Evolutionary conservation across 2,888 invertebrate species (phyloP), one percentile per base, ranked within the genome.

Genomic region (Ichneumon xanthorius): DNA sequence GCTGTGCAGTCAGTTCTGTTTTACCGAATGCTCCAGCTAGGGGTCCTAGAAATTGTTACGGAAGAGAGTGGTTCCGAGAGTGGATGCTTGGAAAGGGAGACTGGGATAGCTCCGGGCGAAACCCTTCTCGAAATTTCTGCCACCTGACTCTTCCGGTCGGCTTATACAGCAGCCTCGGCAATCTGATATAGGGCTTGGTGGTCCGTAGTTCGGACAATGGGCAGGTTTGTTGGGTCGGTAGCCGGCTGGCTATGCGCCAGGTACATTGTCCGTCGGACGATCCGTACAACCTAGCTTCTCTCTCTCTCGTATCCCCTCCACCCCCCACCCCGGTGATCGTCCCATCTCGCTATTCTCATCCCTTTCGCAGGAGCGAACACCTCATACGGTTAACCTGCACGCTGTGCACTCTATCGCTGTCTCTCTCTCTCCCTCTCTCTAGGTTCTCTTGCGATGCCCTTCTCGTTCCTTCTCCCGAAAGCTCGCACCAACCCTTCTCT

Each of bases 211-310:
- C 85, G 91, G 89, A 91, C 92, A 92, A 92, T 92, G 88, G 90
- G 83, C 87, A 88, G 90, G 91, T 90, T 91, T 90, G 92, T 91
- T 88, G 90, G 89, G 89, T 88, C 88, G 89, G 90, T 88, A 89
- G 84, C 85, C 72, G 85, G 86, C 87, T 92, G 92, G 92, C 91
- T 76, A 77, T 71, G 78, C 86, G 92, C 92, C 92, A 92, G 89
- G 87, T 89, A 90, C 91, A 92, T 92, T 92, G 92, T 92, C 89
- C 92, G 80, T 86, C 82, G 89, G 86, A 89, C 87, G 87, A 86
- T 89, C 86, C 82, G 87, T 90, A 90, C 90, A 88, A 88, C 88
- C 87, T 87, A 91, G 91, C 91, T 91, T 90, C 88, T 88, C 80
- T 83, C 80, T 78, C 79, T 48, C 22, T 58, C 55, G 37, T 48